Base-by-base conservation (phyloP, 2,888 invertebrate genomes). In the Caprella mutica region DNA sequence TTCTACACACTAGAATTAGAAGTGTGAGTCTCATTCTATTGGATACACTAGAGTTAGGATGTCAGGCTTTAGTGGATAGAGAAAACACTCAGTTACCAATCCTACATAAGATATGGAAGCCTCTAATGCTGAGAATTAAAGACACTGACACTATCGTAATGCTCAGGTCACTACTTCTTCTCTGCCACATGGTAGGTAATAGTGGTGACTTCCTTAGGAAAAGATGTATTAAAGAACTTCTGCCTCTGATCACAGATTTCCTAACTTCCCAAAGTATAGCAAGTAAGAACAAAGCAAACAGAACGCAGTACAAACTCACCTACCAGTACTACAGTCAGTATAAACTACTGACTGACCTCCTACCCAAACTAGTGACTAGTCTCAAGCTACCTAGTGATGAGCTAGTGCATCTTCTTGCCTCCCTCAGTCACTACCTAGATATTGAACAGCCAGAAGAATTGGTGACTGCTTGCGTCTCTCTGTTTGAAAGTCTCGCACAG, bases 41-140 rank as follows among this genome's bases (percentile, higher is more conserved):
- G 17, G 52, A 60, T 44, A 43, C 59, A n/a, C 38, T 58, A 23
- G 43, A 42, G 27, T 30, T 35, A 27, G 59, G 57, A 5, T 55
- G 48, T 43, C 5, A 29, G 8, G 59, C 58, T 9, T 38, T 64
- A 30, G 23, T 29, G n/a, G 17, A 55, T 3, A 52, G 52, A 52
- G 56, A 60, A 26, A 46, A 64, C 39, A 43, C 52, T 14, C 54
- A 53, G 23, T 23, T 64, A 3, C 63, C 63, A 6, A 42, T 57
- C 3, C 27, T 55, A 5, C 63, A 64, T 39, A 60, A 60, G 33
- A 50, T 60, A 5, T 64, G 63, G 63, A 57, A 58, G 40, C 59
- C 63, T 12, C 33, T 60, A 6, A 23, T 60, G 17, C 30, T 60
- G 4, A 17, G 58, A 17, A 40, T 64, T 21, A 52, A 55, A n/a